phyloP scores from a whole-genome alignment of 2,888 invertebrate species.

The Nomada fucata region DNA sequence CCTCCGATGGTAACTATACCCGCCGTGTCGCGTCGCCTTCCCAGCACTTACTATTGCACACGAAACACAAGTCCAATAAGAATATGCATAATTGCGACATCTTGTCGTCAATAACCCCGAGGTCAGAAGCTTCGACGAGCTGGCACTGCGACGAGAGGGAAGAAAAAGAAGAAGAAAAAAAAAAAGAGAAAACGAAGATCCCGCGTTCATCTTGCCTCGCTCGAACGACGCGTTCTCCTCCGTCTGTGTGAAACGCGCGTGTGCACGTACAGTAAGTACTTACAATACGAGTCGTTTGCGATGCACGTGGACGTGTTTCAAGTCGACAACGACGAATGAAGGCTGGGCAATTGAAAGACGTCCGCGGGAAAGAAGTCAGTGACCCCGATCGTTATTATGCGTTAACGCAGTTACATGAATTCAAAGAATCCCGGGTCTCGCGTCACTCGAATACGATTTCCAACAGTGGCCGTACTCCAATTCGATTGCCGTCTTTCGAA shows the following conservation, averaged over 20 bases:
- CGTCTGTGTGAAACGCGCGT: background rate
- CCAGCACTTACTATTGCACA: background rate
- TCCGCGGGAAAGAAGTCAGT: constrained; percentile 34
- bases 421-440: background rate
- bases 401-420: constrained; percentile 6
- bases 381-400: constrained; percentile 22
- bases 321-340: constrained; percentile 11
- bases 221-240: background rate
- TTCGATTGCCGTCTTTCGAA: too few species aligned
- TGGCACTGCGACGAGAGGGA: background rate
- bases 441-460: background rate
- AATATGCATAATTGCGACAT: background rate
- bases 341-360: constrained; percentile 36
- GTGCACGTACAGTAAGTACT: too few species aligned
- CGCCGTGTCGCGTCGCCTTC: too few species aligned
- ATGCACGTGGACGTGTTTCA: constrained; percentile 11
- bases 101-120: background rate
- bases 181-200: too few species aligned
- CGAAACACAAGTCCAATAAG: too few species aligned
- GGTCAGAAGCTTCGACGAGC: background rate
- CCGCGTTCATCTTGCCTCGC: too few species aligned
- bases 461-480: background rate
- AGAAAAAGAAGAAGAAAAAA: too few species aligned
- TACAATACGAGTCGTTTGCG: constrained; percentile 3
- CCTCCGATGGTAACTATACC: too few species aligned